Base-by-base conservation (phyloP, 2,113 vertebrate species). In the Cichladusa arquata region DNA sequence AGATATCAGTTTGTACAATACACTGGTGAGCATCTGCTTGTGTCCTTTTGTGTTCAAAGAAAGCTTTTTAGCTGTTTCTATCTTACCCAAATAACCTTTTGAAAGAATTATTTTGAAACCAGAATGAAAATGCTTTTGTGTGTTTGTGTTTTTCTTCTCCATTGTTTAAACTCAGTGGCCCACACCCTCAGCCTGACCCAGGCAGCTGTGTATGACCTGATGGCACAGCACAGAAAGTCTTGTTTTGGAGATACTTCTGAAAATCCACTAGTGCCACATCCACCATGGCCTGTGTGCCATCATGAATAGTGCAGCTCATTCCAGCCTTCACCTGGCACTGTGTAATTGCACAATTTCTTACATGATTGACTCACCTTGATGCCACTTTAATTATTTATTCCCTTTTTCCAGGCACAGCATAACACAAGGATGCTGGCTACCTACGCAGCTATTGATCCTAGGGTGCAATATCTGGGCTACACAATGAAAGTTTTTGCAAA, bases 401-500 rank as follows among this genome's bases (percentile, higher is more conserved):
- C 16, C 14, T 34, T 95, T 96, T 95, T 93, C 51, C 86, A 99
- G 99, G 99, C 99, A 44, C 99, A 99, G 94, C 99, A 99, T 95
- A 99, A 99, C 96, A 99, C 99, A 88, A 98, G 99, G 91, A 99
- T 99, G 99, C 97, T 99, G 95, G 99, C 99, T 50, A 99, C 98
- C 1, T 99, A 99, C 12, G 99, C 99, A 86, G 99, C 99, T 86
- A 98, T 99, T 94, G 99, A 99, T 96, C 98, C 98, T 74, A 98
- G 99, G 50, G 99, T 99, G 51, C 99, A 99, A 54, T 99, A 98
- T 93, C 98, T 99, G 86, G 99, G 99, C 80, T 99, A 99, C 92
- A 99, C 99, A 9, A 99, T 99, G 98, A 99, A 99, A 97, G 99
- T 99, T 77, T 99, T 99, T 97, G 99, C 99, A 71, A 99, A 99